Base-by-base conservation (phyloP, 1,140 invertebrate species). In the Rhyzopertha dominica region DNA sequence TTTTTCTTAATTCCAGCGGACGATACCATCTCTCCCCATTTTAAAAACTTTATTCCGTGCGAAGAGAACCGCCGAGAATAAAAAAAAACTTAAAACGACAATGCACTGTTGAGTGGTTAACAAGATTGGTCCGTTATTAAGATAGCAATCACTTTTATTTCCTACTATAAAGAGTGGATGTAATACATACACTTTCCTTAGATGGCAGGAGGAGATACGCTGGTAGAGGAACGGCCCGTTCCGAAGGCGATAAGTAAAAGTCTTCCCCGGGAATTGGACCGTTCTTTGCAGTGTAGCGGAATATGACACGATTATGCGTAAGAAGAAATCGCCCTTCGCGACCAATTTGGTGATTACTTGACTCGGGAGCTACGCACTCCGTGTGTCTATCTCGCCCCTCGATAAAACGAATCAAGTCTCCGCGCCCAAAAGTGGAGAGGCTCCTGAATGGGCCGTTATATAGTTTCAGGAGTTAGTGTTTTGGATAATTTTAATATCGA, bases 121-220 rank as follows among this genome's bases (percentile, higher is more conserved):
- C 63, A 66, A 66, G 63, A 66, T 66, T 64, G 63, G 57, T 63
- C 63, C 47, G 61, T 62, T 62, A 66, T 66, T 66, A 66, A 66
- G 63, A 66, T 66, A 64, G 62, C 63, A 66, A 66, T 65, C 63
- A 61, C 60, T 64, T 66, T 66, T 66, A 66, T 66, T 64, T 58
- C 60, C 54, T 55, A 36, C 62, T 48, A 66, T 66, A 66, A 66
- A 66, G 59, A 54, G 53, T 53, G 53, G 47, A 58, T 56, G 61
- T 59, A 63, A 63, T 63, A 54, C 54, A 62, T 61, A 62, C 53
- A 61, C 58, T 62, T 62, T 60, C 56, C 49, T 49, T 32, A 52
- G 51, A 58, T 53, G 41, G 35, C 46, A 49, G 22, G 34, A 49
- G 40, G 31, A 49, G 43, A 52, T 53, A 49, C 43, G 36, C 28